phyloP scores from a whole-genome alignment of 1,140 invertebrate species.

The Mizuhopecten yessoensis region DNA sequence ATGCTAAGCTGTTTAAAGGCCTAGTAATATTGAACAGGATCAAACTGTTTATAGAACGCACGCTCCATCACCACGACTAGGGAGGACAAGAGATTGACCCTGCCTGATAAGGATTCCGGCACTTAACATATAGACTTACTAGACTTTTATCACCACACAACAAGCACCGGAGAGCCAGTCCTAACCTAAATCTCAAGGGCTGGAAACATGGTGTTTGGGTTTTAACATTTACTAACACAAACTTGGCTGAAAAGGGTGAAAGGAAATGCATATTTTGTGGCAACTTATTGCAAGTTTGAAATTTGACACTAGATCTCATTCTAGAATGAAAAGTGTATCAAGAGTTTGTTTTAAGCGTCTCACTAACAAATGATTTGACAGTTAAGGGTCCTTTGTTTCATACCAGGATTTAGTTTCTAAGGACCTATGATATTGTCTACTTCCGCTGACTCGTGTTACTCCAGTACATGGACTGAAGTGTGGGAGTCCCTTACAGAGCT shows the following conservation, averaged over 20 bases:
- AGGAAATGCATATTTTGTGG: slow-evolving; percentile 9
- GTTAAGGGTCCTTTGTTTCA: neutral
- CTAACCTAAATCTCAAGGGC: neutral
- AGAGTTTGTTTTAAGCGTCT: neutral
- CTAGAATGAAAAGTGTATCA: neutral
- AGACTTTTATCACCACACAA: neutral
- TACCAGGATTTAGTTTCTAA: slow-evolving; percentile 2
- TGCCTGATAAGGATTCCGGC: neutral
- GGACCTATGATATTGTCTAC: neutral
- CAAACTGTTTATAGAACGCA: slow-evolving; percentile 6
- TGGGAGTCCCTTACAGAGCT: neutral
- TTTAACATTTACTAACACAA: neutral
- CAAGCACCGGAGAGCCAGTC: neutral
- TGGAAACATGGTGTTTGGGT: neutral
- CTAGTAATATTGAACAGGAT: slow-evolving; percentile 10
- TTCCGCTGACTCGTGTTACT: neutral
- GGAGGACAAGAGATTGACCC: slow-evolving; percentile 37
- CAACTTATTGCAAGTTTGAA: neutral
- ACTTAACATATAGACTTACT: slow-evolving; percentile 2
- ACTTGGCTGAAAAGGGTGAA: neutral
- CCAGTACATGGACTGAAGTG: neutral
- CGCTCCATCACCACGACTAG: neutral
- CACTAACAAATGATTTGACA: neutral
- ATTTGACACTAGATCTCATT: neutral
- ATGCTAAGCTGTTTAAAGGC: neutral